A percentile compares a stretch with the other conserved stretches of the same genome.
Conservation (phyloP, 1,140 invertebrate species). For the Brachionus rubens region DNA sequence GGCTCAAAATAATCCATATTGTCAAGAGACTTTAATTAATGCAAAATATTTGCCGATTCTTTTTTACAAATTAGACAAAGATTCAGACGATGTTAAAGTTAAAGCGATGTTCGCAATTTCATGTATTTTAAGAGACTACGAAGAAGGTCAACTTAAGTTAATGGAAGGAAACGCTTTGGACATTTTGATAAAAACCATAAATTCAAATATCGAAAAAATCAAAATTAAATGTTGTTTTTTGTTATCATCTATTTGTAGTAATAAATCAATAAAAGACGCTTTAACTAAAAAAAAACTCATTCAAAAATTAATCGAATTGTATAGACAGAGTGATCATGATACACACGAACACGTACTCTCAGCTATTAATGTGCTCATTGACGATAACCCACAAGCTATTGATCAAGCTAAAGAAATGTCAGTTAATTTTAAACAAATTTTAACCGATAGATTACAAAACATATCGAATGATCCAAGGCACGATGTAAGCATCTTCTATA, state of each 20-base stretch:
- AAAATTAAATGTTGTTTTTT: constrained; percentile 41
- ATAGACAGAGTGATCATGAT: not conserved
- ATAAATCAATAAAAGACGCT: constrained; percentile 10
- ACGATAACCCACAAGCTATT: constrained; percentile 29
- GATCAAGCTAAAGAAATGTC: constrained; percentile 25
- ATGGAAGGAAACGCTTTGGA: constrained; percentile 15
- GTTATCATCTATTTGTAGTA: constrained; percentile 16
- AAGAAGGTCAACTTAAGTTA: constrained; percentile 13
- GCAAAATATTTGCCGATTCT: constrained; percentile 67
- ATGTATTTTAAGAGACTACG: constrained; percentile 60
- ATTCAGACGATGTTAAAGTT: constrained; percentile 64
- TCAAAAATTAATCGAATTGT: not conserved
- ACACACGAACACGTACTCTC: constrained; percentile 36
- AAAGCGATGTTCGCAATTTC: constrained; percentile 74
- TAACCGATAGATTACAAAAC: not conserved
- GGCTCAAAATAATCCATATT: constrained; percentile 75
- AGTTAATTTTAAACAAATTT: constrained; percentile 32
- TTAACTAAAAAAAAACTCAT: constrained; percentile 18
- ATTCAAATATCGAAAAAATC: not conserved
- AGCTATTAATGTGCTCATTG: constrained; percentile 32
- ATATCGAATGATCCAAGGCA: not conserved
- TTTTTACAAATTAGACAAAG: constrained; percentile 67
- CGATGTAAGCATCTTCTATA: not conserved
- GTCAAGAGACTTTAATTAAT: constrained; percentile 68
- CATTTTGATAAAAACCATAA: constrained; percentile 7